Base-by-base conservation (phyloP, 2,888 invertebrate species). In the Dione juno region DNA sequence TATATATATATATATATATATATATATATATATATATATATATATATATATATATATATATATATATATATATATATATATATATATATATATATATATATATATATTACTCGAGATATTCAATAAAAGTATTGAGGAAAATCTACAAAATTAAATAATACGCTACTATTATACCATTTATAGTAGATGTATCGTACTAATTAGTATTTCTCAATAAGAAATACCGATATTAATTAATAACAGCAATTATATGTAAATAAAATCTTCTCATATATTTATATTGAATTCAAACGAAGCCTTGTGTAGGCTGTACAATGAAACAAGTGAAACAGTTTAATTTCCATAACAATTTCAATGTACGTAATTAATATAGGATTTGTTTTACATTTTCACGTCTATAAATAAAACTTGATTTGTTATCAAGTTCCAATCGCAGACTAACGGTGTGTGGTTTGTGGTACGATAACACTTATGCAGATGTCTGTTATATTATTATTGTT, bases 41-140 rank as follows among this genome's bases (percentile, higher is more conserved):
- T 52, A 65, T 69, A 72, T 71, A 28, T 75, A 40, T 73, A 74
- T 72, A 67, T 73, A 67, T 72, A 70, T 71, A 68, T 61, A 35
- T 37, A 50, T 40, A 65, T 52, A 65, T 69, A 72, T 71, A 40
- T 73, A 74, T 72, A 67, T 73, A 67, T 72, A 70, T 71, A 68
- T 61, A 35, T 37, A 50, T 40, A 65, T 52, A 65, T 69, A 72
- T 75, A 40, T 73, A 74, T 72, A 67, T 73, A 67, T 72, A 70
- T 71, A 68, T 61, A 35, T 37, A 50, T 40, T 16, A 48, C 11
- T 66, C 65, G 72, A 65, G 54, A 65, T 69, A 72, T 71, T 67
- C 45, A 35, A 66, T 70, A 43, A n/a, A 19, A 13, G 52, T 63
- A 48, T 52, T 54, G 43, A 53, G 53, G 52, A 43, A 65, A 67